Evolutionary conservation across 1,140 invertebrate genomes (phyloP).

Genomic region (Drosophila pachea): DNA sequence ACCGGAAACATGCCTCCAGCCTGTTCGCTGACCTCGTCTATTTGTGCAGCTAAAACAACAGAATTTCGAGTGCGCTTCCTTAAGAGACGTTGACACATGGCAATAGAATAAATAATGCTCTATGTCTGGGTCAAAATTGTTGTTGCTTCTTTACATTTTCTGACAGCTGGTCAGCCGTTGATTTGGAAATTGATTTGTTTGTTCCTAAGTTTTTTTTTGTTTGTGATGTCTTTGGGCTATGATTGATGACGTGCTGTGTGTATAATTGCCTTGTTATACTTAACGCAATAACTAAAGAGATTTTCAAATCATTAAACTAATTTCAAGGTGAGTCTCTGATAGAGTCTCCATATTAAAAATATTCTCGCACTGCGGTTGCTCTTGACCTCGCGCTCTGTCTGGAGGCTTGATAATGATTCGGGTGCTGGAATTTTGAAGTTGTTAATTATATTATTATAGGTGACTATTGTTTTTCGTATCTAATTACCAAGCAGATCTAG

Average conservation of each 20-base stretch:
- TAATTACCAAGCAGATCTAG: too few relatives aligned
- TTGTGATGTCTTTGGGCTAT: constrained; percentile 10
- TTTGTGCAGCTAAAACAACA: constrained; percentile 30
- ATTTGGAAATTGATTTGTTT: constrained; percentile 10
- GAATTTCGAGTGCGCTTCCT: constrained; percentile 24
- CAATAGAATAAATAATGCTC: not conserved
- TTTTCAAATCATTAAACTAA: constrained; percentile 26
- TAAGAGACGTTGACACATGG: constrained; percentile 39
- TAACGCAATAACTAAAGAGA: constrained; percentile 29
- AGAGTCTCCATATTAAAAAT: constrained; percentile 4
- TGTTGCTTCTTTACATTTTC: not conserved
- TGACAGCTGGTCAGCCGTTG: constrained; percentile 37
- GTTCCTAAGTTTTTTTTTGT: constrained; percentile 19
- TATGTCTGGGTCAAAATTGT: constrained; percentile 20
- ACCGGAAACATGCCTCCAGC: constrained; percentile 16
- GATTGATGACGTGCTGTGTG: constrained; percentile 37
- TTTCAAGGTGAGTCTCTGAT: constrained; percentile 30
- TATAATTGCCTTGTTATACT: constrained; percentile 41
- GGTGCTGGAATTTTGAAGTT: constrained; percentile 4
- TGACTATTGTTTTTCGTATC: too few relatives aligned
- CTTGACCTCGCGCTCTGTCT: constrained; percentile 25
- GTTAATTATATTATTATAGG: constrained; percentile 2
- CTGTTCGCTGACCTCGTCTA: not conserved
- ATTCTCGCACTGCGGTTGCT: constrained; percentile 3
- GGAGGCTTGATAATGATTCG: constrained; percentile 1